Conservation (phyloP, 2,113 vertebrate species). For the Cygnus atratus region DNA sequence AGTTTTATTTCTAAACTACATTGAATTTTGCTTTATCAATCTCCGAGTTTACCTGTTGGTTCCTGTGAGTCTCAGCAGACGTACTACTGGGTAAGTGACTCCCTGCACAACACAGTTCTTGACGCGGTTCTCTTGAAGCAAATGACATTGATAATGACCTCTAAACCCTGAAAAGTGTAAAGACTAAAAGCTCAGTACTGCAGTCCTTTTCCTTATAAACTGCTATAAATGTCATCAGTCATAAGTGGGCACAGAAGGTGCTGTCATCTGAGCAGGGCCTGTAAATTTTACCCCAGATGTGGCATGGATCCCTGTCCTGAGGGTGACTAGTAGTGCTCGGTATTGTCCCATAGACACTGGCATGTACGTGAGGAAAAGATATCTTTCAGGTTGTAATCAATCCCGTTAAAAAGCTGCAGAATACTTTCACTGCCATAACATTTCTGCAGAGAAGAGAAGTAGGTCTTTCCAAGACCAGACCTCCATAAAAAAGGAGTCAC, state of each 20-base stretch:
- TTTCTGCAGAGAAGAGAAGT: not conserved
- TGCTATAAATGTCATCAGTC: not conserved
- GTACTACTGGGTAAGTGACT: not conserved
- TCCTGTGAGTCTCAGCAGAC: not conserved
- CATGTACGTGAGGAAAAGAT: not conserved
- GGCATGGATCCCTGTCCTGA: not conserved
- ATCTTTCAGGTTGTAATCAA: not conserved
- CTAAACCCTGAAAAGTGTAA: not conserved
- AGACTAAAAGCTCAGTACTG: not conserved
- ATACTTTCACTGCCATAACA: not conserved
- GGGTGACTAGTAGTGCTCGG: not conserved
- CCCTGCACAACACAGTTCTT: not conserved
- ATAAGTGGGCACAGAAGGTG: accelerated
- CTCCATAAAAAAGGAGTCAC: not conserved
- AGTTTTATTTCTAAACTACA: not conserved
- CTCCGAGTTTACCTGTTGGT: not conserved
- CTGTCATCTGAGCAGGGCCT: not conserved
- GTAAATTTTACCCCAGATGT: not conserved
- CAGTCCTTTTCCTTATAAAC: not conserved
- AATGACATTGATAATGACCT: not conserved
- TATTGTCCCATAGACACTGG: not conserved
- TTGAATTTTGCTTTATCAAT: not conserved
- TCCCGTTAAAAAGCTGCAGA: not conserved
- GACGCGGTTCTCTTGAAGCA: not conserved
- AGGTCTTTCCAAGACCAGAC: not conserved